Evolutionary conservation across 2,888 invertebrate species (phyloP).

Genomic region (Exephanes ischioxanthus): DNA sequence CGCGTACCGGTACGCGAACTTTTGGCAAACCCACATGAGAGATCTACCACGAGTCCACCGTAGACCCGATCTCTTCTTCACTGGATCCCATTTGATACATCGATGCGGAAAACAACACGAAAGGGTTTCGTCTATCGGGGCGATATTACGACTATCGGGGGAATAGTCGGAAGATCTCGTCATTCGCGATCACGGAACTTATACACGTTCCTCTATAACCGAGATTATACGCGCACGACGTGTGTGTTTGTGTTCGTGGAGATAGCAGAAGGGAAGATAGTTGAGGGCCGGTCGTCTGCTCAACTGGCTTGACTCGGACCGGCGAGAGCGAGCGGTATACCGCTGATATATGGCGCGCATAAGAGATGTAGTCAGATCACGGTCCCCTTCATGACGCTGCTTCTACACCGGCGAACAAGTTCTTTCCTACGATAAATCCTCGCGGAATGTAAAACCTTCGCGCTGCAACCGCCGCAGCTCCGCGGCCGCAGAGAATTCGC

Average conservation of each 20-base stretch:
- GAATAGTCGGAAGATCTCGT: constrained; percentile 17
- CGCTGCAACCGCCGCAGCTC: constrained; percentile 59
- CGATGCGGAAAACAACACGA: too few species aligned
- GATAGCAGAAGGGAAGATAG: constrained; percentile 24
- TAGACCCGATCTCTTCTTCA: too few species aligned
- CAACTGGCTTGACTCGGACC: constrained; percentile 45
- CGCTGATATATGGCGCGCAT: constrained; percentile 81
- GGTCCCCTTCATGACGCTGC: constrained; percentile 81
- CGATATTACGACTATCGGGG: too few species aligned
- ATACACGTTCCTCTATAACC: background rate
- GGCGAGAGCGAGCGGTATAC: constrained; percentile 63
- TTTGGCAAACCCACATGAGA: too few species aligned
- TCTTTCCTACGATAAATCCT: constrained; percentile 83
- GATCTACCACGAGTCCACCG: too few species aligned
- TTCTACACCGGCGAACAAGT: constrained; percentile 81
- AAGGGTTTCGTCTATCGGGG: too few species aligned
- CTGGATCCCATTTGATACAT: too few species aligned
- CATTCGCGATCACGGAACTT: background rate
- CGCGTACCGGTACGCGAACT: too few species aligned
- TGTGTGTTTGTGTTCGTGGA: background rate
- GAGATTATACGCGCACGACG: constrained; percentile 5
- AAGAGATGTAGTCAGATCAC: constrained; percentile 82
- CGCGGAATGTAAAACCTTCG: constrained; percentile 80
- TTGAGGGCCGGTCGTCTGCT: constrained; percentile 24
- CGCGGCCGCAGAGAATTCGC: constrained; percentile 20